A percentile compares a stretch with the other conserved stretches of the same genome.
Evolutionary conservation across 2,797 vertebrate genomes (phyloP).

Genomic region (Acomys russatus): DNA sequence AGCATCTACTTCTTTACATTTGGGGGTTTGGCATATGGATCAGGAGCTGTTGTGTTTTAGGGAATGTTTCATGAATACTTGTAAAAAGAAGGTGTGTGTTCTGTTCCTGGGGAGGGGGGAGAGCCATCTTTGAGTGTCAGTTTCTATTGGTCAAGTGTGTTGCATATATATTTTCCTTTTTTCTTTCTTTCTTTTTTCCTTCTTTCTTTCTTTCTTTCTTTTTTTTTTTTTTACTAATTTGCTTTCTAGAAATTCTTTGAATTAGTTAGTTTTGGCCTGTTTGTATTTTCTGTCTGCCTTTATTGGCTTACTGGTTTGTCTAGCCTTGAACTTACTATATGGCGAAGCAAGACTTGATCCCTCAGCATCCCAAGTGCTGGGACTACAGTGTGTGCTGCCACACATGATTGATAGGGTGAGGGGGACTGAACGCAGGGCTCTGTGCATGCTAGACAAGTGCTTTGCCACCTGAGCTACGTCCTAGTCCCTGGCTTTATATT

Average conservation of each 20-base stretch:
- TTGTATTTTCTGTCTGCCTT: conserved; percentile 1
- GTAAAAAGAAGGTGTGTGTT: background rate
- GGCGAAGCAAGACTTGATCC: background rate
- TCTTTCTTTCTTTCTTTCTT: background rate
- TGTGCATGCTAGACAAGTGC: background rate
- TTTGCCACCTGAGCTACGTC: background rate
- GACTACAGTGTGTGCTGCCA: no score
- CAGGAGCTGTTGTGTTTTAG: background rate
- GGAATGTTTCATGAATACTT: background rate
- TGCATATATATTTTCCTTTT: conserved; percentile 3
- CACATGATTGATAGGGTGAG: background rate
- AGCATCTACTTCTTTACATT: background rate
- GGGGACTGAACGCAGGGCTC: background rate
- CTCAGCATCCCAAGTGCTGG: background rate
- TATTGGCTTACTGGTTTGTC: conserved; percentile 23
- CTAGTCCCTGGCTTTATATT: background rate
- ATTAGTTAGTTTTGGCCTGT: background rate
- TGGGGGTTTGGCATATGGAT: background rate
- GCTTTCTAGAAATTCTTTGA: conserved; percentile 40
- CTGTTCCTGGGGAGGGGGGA: background rate
- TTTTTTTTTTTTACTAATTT: background rate
- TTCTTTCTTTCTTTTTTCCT: background rate
- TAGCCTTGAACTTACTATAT: background rate
- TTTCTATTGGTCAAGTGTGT: background rate
- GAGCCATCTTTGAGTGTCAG: background rate